These are phyloP conservation scores for Poeciliopsis prolifica DNA, from an alignment of 2,113 vertebrate genomes.

Conservation along the genomic window DNA sequence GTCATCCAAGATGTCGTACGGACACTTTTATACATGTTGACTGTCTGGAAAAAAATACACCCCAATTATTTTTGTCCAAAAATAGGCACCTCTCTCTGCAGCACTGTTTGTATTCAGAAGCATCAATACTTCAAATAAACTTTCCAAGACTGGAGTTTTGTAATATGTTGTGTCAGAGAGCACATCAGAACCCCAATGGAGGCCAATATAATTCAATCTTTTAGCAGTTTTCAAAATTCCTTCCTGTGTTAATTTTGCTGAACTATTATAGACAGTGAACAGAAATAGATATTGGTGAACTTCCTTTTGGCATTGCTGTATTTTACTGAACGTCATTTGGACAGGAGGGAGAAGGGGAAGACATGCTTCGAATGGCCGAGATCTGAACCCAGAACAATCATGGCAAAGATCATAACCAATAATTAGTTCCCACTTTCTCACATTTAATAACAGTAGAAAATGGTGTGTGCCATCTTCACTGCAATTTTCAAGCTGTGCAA, in stretches of 20 bases:
- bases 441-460: not conserved
- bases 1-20: too few species aligned
- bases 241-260: not conserved
- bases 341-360: too few species aligned
- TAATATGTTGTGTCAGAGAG: not conserved
- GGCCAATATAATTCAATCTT: not conserved
- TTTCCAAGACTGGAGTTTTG: not conserved
- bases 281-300: too few species aligned
- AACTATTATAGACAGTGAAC: not conserved
- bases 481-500: not conserved
- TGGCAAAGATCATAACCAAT: not conserved
- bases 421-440: not conserved
- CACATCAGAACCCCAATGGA: not conserved
- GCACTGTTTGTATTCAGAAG: not conserved
- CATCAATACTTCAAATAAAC: not conserved
- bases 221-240: not conserved
- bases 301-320: not conserved
- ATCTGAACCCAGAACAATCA: too few species aligned
- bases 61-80: too few species aligned
- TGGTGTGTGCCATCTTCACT: not conserved
- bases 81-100: too few species aligned
- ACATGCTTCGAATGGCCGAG: too few species aligned
- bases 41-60: too few species aligned
- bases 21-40: too few species aligned
- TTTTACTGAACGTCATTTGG: too few species aligned